phyloP scores from a whole-genome alignment of 2,888 invertebrate species.

The Scaptomyza parva region DNA sequence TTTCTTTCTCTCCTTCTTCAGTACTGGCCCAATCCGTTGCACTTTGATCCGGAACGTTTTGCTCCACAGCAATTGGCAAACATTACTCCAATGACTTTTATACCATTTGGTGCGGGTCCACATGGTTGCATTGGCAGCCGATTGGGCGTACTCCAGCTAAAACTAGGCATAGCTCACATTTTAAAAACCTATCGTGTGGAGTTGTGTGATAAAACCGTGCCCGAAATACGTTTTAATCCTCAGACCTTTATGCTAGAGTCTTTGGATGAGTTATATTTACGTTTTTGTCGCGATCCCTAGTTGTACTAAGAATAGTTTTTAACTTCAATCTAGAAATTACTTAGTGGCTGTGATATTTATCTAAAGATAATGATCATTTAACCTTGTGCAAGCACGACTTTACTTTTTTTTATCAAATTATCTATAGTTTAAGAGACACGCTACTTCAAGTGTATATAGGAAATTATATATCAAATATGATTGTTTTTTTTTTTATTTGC shows the following conservation, averaged over 20 bases:
- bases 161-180: constrained; percentile 79
- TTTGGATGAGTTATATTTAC: constrained; percentile 73
- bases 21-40: constrained; percentile 80
- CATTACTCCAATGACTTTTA: constrained; percentile 75
- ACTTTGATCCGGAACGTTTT: constrained; percentile 82
- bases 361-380: constrained; percentile 18
- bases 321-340: constrained; percentile 1
- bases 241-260: constrained; percentile 81
- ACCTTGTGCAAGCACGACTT: constrained; percentile 4
- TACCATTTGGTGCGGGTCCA: constrained; percentile 83
- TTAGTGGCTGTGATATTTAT: constrained; percentile 31
- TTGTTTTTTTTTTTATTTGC: neutral
- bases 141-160: constrained; percentile 79
- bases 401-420: constrained; percentile 13
- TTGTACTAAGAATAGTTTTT: constrained; percentile 11
- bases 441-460: constrained; percentile 10
- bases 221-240: constrained; percentile 77
- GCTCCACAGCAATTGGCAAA: constrained; percentile 43
- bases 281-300: constrained; percentile 52
- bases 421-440: constrained; percentile 14
- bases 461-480: neutral
- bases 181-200: constrained; percentile 69
- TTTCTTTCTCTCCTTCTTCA: constrained; percentile 29
- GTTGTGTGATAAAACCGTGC: constrained; percentile 62
- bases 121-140: constrained; percentile 83